Evolutionary conservation across 2,888 invertebrate genomes (phyloP).

Genomic region (Cephus pulcher): DNA sequence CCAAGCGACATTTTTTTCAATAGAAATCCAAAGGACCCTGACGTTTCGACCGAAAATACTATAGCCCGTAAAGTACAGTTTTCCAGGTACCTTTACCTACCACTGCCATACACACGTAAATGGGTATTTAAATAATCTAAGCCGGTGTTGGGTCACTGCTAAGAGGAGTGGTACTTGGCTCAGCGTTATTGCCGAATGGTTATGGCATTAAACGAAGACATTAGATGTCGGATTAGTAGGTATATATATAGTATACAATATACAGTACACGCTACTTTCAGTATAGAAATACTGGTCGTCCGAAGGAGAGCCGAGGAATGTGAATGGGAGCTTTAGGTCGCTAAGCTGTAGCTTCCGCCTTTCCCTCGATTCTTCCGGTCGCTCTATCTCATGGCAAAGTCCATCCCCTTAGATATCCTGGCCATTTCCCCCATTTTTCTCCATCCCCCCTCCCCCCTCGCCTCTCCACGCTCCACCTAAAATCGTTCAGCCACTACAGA

Average conservation of each 20-base stretch:
- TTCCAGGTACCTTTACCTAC: not conserved
- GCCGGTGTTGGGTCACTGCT: not conserved
- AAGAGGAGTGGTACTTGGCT: not conserved
- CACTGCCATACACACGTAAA: not conserved
- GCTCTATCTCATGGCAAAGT: not conserved
- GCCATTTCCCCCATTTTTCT: not conserved
- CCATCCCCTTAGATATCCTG: not conserved
- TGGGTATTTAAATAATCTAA: slow-evolving; percentile 1
- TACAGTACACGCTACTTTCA: not conserved
- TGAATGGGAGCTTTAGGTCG: slow-evolving; percentile 35
- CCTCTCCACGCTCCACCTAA: not conserved
- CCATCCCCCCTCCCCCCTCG: not conserved
- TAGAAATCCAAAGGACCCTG: not conserved
- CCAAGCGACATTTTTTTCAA: not conserved
- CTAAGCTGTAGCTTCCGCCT: slow-evolving; percentile 55
- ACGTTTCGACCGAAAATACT: not conserved
- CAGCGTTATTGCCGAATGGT: not conserved
- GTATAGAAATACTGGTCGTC: not conserved
- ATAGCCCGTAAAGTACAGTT: not conserved
- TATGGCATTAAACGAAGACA: slow-evolving; percentile 1
- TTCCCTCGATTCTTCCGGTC: slow-evolving; percentile 53
- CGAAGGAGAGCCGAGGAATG: not conserved
- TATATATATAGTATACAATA: not conserved
- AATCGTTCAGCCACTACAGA: not conserved
- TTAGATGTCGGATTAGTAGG: not conserved